Evolutionary conservation across 2,113 vertebrate species (phyloP).

Genomic region (Australoheros scitulus): DNA sequence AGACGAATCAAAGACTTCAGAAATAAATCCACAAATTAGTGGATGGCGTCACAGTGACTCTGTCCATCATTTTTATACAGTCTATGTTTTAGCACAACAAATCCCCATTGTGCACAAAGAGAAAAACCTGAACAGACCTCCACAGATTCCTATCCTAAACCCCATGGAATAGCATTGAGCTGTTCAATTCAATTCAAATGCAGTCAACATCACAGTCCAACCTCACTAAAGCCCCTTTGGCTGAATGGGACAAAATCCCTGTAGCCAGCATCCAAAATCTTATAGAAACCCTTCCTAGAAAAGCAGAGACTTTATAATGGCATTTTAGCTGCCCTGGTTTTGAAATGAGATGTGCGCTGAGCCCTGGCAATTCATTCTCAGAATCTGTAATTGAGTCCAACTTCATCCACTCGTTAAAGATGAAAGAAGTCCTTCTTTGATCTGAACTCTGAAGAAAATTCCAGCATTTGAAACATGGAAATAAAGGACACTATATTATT

Average conservation of each 20-base stretch:
- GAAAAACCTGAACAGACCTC: background rate
- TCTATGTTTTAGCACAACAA: background rate
- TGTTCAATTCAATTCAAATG: background rate
- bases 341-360: background rate
- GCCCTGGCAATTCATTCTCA: background rate
- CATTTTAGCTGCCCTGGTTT: background rate
- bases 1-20: background rate
- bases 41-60: background rate
- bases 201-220: background rate
- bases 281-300: background rate
- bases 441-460: background rate
- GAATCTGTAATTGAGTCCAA: slow-evolving; percentile 3
- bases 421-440: background rate
- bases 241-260: background rate
- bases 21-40: background rate
- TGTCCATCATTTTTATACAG: background rate
- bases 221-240: background rate
- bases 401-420: background rate
- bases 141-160: background rate
- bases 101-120: background rate
- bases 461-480: background rate
- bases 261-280: background rate
- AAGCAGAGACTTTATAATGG: background rate
- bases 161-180: background rate
- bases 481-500: background rate